Evolutionary conservation across 1,140 invertebrate genomes (phyloP), one percentile per base, ranked within the genome.

Genomic region (Lethrus apterus): DNA sequence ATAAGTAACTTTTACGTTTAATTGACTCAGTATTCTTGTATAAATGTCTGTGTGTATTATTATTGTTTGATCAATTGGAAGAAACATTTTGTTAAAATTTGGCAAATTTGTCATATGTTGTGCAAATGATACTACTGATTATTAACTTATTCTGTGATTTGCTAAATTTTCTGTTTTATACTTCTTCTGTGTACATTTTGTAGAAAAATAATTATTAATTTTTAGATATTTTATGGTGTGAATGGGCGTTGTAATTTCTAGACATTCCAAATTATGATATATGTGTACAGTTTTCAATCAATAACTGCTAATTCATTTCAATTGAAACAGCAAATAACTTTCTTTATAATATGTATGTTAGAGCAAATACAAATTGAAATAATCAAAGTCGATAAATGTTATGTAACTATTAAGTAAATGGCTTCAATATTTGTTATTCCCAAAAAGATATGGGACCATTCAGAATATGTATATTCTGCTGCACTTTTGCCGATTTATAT

Each of bases 221-320:
- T 40, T 40, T 40, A 40, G 4, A 21, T 21, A 18, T 40, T 21
- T 40, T 21, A 29, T 8, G 24, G 24, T 21, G 17, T 20, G 36
- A 23, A 14, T 40, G 36, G n/a, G 24, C n/a, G n/a, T n/a, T 40
- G 36, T 40, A 40, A 40, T 40, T 40, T 40, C 36, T 40, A 40
- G 36, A n/a, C 36, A 40, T 40, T 40, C 36, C 36, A 40, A 11
- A 20, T 36, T n/a, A 36, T 36, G 8, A 17, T 10, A 17, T 13
- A 36, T 36, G 5, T 4, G n/a, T 15, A 17, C 14, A 17, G 13
- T 36, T 31, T 34, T 17, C 15, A 17, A 17, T 14, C 15, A 4
- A 34, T 36, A 36, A 17, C 15, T 36, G 4, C 34, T 4, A 14
- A 10, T 36, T 4, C 23, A n/a, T n/a, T n/a, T n/a, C n/a, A n/a